A percentile compares a stretch with the other conserved stretches of the same genome.
These are phyloP conservation scores for Cirrhinus molitorella DNA, from an alignment of 2,797 vertebrate genomes.

Conservation along the genomic window DNA sequence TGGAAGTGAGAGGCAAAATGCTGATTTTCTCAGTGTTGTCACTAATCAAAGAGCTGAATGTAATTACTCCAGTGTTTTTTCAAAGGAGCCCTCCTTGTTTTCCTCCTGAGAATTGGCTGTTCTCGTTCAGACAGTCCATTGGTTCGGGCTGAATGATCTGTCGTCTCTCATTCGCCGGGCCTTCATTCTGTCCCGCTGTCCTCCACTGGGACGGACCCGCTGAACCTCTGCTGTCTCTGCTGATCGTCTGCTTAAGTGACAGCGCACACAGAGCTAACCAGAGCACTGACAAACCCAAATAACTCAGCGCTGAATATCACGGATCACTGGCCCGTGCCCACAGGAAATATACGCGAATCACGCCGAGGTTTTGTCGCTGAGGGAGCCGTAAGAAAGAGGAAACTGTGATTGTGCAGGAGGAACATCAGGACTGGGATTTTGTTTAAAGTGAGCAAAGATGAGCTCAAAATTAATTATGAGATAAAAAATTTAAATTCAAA, in stretches of 20 bases:
- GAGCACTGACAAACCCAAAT: background rate
- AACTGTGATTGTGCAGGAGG: background rate
- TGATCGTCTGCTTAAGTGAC: conserved; percentile 39
- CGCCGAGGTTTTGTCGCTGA: background rate
- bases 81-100: background rate
- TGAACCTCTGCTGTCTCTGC: conserved; percentile 62
- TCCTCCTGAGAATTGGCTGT: conserved; percentile 9
- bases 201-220: conserved; percentile 62
- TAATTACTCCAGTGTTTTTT: background rate
- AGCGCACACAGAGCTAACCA: conserved; percentile 25
- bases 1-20: background rate
- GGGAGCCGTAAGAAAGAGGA: background rate
- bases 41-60: background rate
- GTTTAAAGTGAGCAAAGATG: background rate
- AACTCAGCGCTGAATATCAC: background rate
- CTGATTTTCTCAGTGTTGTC: background rate
- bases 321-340: background rate
- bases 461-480: background rate
- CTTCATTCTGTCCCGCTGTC: conserved; percentile 85
- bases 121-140: conserved; percentile 62
- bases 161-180: conserved; percentile 80
- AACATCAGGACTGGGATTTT: background rate
- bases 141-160: conserved; percentile 81
- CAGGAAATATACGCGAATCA: background rate
- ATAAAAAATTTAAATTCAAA: too few relatives aligned